Evolutionary conservation across 2,797 vertebrate genomes (phyloP).

Genomic region (Leptodactylus fallax): DNA sequence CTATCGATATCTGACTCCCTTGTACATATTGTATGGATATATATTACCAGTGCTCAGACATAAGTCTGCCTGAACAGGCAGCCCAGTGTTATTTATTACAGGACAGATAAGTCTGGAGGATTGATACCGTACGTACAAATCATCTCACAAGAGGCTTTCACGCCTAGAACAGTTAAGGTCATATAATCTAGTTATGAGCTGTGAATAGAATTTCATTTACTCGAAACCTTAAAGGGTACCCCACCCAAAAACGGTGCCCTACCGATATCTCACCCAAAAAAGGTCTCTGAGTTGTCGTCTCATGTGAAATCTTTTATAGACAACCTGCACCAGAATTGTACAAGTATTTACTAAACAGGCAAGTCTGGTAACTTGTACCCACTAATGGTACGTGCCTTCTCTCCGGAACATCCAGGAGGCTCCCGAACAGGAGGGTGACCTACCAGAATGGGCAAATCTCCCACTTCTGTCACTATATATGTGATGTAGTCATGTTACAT

Average conservation of each 20-base stretch:
- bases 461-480: too few relatives aligned
- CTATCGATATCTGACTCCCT: slow-evolving; percentile 8
- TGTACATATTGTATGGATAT: slow-evolving; percentile 32
- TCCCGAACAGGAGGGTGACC: too few relatives aligned
- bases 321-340: too few relatives aligned
- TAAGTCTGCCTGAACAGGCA: slow-evolving; percentile 5
- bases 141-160: slow-evolving; percentile 16
- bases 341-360: too few relatives aligned
- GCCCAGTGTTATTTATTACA: slow-evolving; percentile 6
- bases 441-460: too few relatives aligned
- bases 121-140: slow-evolving; percentile 21
- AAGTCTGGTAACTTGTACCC: too few relatives aligned
- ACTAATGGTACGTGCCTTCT: too few relatives aligned
- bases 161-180: slow-evolving; percentile 42
- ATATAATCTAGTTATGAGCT: neutral
- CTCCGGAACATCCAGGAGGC: too few relatives aligned
- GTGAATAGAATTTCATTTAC: neutral
- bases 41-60: slow-evolving; percentile 4
- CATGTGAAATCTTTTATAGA: neutral
- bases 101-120: slow-evolving; percentile 28
- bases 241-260: too few relatives aligned
- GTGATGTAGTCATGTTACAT: too few relatives aligned
- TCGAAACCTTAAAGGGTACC: neutral
- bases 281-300: neutral
- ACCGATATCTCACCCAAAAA: neutral